Base-by-base conservation (phyloP, 2,797 vertebrate species). In the Danio kyathit region DNA sequence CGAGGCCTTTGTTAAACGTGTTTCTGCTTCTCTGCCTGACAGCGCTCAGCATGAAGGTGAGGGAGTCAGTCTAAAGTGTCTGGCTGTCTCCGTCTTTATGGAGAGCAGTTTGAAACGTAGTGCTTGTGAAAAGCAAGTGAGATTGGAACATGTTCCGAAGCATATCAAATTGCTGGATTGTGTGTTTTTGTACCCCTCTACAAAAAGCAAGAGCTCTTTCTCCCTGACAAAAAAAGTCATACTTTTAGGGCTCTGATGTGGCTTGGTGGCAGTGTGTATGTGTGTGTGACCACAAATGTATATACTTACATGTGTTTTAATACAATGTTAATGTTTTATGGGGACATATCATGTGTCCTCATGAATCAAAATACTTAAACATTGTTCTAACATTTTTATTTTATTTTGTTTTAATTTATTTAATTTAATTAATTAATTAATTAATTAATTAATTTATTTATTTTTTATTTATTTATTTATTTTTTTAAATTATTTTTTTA, bases 1-100 rank as follows among this genome's bases (percentile, higher is more conserved):
- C 43, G 41, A 82, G 66, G 64, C 49, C 75, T 69, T 81, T 66
- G 67, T 83, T 82, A 83, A 84, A 83, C 0, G 5, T 56, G 67
- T 74, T 60, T 63, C 48, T 57, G 60, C 48, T 79, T 80, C 74
- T 77, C 69, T 75, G 79, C n/a, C 69, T 84, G 76, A 80, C 84
- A 81, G 65, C 52, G 29, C 74, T 51, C n/a, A 70, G 77, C 9
- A 51, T 51, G 67, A 48, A 83, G 74, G 12, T 64, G 74, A 76
- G 82, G 63, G 83, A 80, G 69, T 52, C 52, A 46, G 12, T 74
- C 56, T 74, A 80, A 75, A 77, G 57, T 64, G 41, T 40, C 70
- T 19, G 67, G 21, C 54, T 54, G 46, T 66, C 21, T 60, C 14
- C 14, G 6, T 57, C 67, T 72, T 71, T 64, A 61, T n/a, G 9